Percentiles rank a stretch among this genome's conserved stretches.
phyloP scores from a whole-genome alignment of 2,113 vertebrate genomes.

The Rostratula benghalensis region DNA sequence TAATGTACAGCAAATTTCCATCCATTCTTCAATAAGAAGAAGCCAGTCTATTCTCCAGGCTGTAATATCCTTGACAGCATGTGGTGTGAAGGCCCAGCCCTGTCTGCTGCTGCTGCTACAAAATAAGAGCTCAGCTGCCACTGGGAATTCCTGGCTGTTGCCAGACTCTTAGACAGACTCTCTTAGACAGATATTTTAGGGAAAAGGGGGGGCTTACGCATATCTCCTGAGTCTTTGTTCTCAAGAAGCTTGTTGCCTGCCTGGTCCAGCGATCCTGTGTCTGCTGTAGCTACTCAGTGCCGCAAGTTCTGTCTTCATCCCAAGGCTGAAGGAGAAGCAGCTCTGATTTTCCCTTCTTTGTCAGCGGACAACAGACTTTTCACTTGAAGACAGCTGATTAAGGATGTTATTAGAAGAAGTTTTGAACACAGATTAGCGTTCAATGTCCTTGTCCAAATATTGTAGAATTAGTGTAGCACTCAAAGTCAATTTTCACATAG shows the following conservation, averaged over 20 bases:
- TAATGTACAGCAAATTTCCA: not conserved
- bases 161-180: not conserved
- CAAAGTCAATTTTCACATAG: constrained; percentile 20
- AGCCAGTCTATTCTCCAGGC: not conserved
- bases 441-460: not conserved
- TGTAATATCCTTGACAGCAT: not conserved
- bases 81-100: not conserved
- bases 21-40: not conserved
- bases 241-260: not conserved
- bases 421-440: not conserved
- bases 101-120: not conserved
- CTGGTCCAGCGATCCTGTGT: not conserved
- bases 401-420: not conserved
- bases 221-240: not conserved
- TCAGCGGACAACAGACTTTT: not conserved
- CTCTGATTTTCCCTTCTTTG: not conserved
- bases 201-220: rapidly evolving
- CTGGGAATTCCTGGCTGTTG: not conserved
- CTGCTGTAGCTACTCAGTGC: not conserved
- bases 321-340: not conserved
- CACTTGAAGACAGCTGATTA: not conserved
- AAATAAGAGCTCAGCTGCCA: not conserved
- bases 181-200: not conserved
- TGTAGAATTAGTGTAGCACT: not conserved
- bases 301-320: not conserved